phyloP scores from a whole-genome alignment of 2,113 vertebrate species.

The Chrysemys picta region DNA sequence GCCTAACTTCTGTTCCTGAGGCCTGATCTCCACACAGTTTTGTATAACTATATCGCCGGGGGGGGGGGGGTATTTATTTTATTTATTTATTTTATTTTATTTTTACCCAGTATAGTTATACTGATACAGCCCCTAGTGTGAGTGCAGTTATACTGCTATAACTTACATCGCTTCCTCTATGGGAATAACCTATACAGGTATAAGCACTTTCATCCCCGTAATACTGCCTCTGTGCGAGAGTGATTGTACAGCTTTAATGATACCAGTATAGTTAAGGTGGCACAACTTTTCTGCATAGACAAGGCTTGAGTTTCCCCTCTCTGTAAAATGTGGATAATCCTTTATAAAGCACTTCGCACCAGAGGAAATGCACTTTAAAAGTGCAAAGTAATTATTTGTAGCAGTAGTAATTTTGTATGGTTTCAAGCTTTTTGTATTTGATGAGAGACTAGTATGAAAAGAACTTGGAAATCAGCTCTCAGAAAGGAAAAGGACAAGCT shows the following conservation, averaged over 20 bases:
- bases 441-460: background rate
- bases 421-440: background rate
- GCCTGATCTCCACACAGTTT: background rate
- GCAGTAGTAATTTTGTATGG: background rate
- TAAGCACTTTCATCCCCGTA: fast-evolving
- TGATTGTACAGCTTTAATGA: background rate
- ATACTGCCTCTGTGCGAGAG: fast-evolving
- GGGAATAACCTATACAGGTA: background rate
- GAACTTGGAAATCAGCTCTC: constrained; percentile 53
- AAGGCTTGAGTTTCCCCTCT: fast-evolving
- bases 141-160: background rate
- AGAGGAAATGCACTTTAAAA: background rate
- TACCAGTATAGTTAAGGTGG: fast-evolving
- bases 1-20: background rate
- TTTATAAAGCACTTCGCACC: fast-evolving
- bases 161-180: background rate
- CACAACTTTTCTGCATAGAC: fast-evolving
- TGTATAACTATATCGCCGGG: background rate
- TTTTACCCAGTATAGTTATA: background rate
- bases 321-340: background rate
- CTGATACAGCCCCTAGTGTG: background rate
- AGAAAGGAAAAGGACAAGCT: constrained; percentile 73
- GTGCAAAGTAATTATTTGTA: background rate
- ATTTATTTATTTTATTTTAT: background rate
- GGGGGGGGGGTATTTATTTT: too few species aligned